These are phyloP conservation scores for Nanger granti DNA, from an alignment of 2,113 vertebrate genomes.

Conservation along the genomic window DNA sequence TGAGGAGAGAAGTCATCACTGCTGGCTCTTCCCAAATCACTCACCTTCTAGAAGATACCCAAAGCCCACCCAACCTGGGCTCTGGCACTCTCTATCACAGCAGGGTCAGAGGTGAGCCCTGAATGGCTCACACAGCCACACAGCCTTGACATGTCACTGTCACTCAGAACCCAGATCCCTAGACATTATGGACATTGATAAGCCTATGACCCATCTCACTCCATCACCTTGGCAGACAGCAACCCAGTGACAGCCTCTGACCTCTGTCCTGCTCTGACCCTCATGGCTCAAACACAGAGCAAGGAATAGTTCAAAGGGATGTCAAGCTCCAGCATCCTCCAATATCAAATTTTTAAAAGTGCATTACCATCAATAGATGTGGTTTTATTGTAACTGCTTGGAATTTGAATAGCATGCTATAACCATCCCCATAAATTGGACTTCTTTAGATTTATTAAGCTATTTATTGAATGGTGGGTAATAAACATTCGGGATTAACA, in stretches of 20 bases:
- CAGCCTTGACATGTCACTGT: neutral
- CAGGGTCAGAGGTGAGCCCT: neutral
- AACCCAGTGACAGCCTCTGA: neutral
- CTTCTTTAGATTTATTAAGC: slow-evolving; percentile 72
- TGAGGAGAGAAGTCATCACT: neutral
- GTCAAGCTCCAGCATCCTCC: neutral
- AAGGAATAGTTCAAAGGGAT: neutral
- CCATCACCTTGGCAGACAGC: neutral
- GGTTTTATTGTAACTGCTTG: slow-evolving; percentile 68
- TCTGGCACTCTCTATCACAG: neutral
- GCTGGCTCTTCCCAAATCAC: neutral
- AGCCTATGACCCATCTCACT: neutral
- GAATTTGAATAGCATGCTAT: slow-evolving; percentile 62
- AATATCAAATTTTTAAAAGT: slow-evolving; percentile 39
- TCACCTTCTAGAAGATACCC: neutral
- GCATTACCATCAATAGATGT: slow-evolving; percentile 36
- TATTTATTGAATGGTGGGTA: slow-evolving; percentile 65
- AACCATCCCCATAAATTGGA: slow-evolving; percentile 64
- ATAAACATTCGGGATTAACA: slow-evolving; percentile 70
- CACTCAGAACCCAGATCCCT: neutral
- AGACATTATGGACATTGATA: neutral
- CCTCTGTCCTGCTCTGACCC: neutral
- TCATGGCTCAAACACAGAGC: neutral
- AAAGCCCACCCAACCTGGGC: neutral
- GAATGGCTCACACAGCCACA: neutral